Base-by-base conservation (phyloP, 1,140 invertebrate species). In the Euwallacea similis region DNA sequence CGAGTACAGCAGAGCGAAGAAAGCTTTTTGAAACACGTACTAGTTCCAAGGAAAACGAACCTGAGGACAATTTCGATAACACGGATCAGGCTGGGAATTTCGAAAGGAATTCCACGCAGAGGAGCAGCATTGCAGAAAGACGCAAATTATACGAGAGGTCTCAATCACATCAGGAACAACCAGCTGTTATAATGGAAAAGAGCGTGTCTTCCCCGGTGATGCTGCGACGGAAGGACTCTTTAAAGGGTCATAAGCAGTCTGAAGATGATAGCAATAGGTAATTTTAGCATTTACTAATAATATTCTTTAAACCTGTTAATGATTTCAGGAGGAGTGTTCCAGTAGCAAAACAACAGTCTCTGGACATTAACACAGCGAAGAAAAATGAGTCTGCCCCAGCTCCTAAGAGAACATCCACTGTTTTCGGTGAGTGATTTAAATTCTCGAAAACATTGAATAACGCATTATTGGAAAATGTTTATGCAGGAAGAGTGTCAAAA, bases 401-500 rank as follows among this genome's bases (percentile, higher is more conserved):
- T 13, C 86, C 90, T 0, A 94, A 94, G 77, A 85, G 93, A 76
- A 93, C 92, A 15, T 93, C 92, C 2, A 94, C 93, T 33, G 92
- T 94, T 7, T 95, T 95, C 79, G 92, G 92, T 90, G 83, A 82
- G 71, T 73, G 42, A 21, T 8, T 7, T 7, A 58, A 33, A 33
- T 33, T 33, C 21, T 33, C 4, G 21, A 33, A 33, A 4, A 33
- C 21, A 33, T 33, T 33, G 21, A 33, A 33, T 33, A 33, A 33
- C 4, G 4, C 21, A 58, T 10, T 58, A 58, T 58, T 79, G 74
- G 21, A 33, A 33, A 33, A 33, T 33, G 21, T 33, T 33, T 41
- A 61, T 61, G 79, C 74, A 92, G 91, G 93, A 54, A 91, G 93
- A 77, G 92, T 95, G 56, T 95, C 94, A 0, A 98, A 98, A 81